Base-by-base conservation (phyloP, 1,140 invertebrate species). In the Caenorhabditis remanei region DNA sequence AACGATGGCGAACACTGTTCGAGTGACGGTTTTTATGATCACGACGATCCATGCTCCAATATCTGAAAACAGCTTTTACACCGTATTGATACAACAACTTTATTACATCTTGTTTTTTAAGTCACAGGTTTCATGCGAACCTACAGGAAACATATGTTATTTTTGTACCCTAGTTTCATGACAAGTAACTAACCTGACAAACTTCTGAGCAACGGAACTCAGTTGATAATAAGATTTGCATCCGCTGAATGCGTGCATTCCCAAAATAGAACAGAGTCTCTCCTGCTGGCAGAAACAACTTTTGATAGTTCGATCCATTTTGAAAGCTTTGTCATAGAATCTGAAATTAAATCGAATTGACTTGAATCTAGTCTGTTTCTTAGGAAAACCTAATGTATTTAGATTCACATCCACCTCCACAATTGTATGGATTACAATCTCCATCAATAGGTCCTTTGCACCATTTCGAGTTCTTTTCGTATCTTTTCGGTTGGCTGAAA, bases 241-340 rank as follows among this genome's bases (percentile, higher is more conserved):
- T 65, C 85, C 85, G 16, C 43, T 40, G 32, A 67, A 50, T 5
- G 85, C 63, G 24, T 85, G 85, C 61, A 85, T 71, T 67, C 85
- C 85, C 8, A 85, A 19, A 58, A 85, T 85, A 9, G 85, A 85
- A 50, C 85, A 85, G 3, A 67, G 63, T 16, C 85, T 13, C 43
- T 85, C 63, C 50, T 85, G 61, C 40, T 85, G 84, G 16, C 85
- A 85, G n/a, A 71, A 67, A 56, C 85, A 85, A 40, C 63, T 75
- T 48, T 85, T 85, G 8, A 75, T 61, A 7, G 85, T 85, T 53
- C 85, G 32, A 50, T 85, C 85, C 50, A 65, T 67, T 50, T 79
- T 50, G n/a, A 48, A 63, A 16, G 48, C 43, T 53, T 67, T 6
- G 24, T 85, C 85, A 16, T 85, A 85, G 67, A 85, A 85, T 79